Percentiles rank a stretch among this genome's conserved stretches.
Conservation (phyloP, 2,888 invertebrate genomes). For the Trichogramma dendrolimi region DNA sequence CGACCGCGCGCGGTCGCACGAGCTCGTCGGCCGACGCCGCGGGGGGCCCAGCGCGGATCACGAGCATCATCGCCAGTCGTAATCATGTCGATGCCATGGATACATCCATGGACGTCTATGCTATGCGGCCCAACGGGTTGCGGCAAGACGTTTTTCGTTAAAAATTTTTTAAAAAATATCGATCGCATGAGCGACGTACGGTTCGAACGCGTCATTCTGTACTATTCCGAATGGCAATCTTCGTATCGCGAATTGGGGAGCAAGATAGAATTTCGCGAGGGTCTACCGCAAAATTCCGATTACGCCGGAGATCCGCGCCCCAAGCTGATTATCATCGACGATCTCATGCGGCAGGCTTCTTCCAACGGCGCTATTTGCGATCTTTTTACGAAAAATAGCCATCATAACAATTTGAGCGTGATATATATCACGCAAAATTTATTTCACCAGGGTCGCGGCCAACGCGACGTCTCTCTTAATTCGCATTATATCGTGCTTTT, state of each 20-base stretch:
- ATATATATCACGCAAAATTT: slow-evolving; percentile 26
- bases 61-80: neutral
- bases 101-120: slow-evolving; percentile 18
- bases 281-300: slow-evolving; percentile 16
- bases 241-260: no score
- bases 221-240: no score
- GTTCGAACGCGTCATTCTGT: no score
- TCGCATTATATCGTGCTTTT: slow-evolving; percentile 2
- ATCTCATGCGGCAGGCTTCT: slow-evolving; percentile 24
- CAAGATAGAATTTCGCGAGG: no score
- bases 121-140: slow-evolving; percentile 13
- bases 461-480: neutral
- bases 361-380: slow-evolving; percentile 20
- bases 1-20: no score
- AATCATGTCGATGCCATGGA: neutral
- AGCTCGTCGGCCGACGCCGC: no score
- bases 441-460: slow-evolving; percentile 14
- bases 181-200: neutral
- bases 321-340: slow-evolving; percentile 19
- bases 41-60: no score
- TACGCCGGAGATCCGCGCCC: slow-evolving; percentile 14
- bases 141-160: slow-evolving; percentile 18
- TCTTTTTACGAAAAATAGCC: slow-evolving; percentile 33
- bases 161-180: slow-evolving; percentile 10
- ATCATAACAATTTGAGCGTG: slow-evolving; percentile 29